Percentiles rank a stretch among this genome's conserved stretches.
These are phyloP conservation scores for Aricia artaxerxes DNA, from an alignment of 2,888 invertebrate species.

Conservation along the genomic window DNA sequence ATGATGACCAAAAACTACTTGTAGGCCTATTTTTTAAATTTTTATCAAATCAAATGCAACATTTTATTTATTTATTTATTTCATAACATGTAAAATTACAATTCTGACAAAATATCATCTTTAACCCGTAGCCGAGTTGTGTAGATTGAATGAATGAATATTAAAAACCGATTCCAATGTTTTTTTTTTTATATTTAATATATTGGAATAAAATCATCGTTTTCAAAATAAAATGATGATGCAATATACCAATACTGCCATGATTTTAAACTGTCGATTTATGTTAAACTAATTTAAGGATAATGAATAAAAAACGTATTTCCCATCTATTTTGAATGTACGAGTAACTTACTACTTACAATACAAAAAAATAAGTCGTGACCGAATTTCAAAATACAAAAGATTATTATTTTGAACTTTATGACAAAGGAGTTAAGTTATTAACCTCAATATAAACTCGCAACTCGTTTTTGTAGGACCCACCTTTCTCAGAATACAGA, in stretches of 20 bases:
- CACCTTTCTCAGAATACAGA: not conserved
- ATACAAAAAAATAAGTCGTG: not conserved
- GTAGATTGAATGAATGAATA: no score
- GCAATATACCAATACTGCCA: not conserved
- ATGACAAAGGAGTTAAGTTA: not conserved
- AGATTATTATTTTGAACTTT: not conserved
- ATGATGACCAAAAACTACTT: not conserved
- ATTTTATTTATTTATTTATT: no score
- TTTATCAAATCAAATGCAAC: no score
- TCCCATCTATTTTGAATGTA: not conserved
- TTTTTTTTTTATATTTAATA: no score
- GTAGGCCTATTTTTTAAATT: not conserved
- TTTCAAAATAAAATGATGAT: not conserved
- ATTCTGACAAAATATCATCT: no score
- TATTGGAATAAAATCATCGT: no score
- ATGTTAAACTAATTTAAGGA: not conserved
- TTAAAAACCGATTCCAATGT: no score
- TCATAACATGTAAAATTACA: no score
- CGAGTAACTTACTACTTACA: not conserved
- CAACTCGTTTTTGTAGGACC: not conserved
- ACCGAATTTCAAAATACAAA: not conserved
- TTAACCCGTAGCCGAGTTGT: no score
- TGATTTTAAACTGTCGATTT: not conserved
- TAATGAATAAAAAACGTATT: not conserved
- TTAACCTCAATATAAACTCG: not conserved